A percentile compares a stretch with the other conserved stretches of the same genome.
phyloP scores from a whole-genome alignment of 1,140 invertebrate species.

The Papilio polytes region DNA sequence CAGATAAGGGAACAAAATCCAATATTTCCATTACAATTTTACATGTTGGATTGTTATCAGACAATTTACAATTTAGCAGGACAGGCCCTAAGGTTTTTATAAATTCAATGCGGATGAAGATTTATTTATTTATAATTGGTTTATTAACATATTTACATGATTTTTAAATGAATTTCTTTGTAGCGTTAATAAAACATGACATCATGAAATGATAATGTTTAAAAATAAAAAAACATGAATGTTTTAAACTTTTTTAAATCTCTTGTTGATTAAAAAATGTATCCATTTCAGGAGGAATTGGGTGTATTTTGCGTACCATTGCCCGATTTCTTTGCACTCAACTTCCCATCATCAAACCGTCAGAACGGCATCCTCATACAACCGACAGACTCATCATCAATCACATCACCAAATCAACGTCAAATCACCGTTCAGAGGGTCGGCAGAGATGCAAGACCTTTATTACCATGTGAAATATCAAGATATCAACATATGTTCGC shows the following conservation, averaged over 20 bases:
- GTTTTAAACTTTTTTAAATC: background rate
- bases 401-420: slow-evolving; percentile 52
- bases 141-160: no score
- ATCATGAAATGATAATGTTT: no score
- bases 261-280: background rate
- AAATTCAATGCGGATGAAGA: no score
- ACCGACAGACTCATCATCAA: slow-evolving; percentile 47
- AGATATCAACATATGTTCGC: slow-evolving; percentile 78
- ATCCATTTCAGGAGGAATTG: slow-evolving; percentile 71
- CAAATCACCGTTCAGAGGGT: slow-evolving; percentile 80
- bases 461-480: slow-evolving; percentile 71
- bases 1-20: no score
- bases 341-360: slow-evolving; percentile 62
- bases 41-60: no score
- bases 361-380: slow-evolving; percentile 61
- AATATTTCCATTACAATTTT: no score
- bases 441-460: slow-evolving; percentile 74
- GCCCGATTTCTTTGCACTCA: slow-evolving; percentile 73
- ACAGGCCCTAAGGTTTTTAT: no score
- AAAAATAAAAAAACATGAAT: background rate
- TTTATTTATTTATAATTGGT: no score
- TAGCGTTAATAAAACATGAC: no score
- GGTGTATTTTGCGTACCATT: slow-evolving; percentile 78
- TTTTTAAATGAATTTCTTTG: no score
- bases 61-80: no score